These are phyloP conservation scores for Oreochromis grahami DNA, from an alignment of 2,797 vertebrate species.

Conservation along the genomic window DNA sequence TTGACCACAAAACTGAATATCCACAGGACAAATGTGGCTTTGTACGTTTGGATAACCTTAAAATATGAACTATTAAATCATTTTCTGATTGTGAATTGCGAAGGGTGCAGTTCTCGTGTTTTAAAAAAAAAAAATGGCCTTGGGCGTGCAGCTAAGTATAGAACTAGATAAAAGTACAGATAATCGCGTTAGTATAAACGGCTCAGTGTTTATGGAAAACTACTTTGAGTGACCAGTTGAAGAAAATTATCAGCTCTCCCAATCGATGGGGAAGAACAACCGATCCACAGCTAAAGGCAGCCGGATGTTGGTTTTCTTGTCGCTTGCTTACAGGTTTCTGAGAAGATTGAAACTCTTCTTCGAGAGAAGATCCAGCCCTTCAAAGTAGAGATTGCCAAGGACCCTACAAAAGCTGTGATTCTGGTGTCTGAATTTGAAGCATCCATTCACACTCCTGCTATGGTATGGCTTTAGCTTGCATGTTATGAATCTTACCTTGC, in stretches of 20 bases:
- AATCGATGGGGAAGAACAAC: not conserved
- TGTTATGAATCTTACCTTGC: not conserved
- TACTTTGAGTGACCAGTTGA: not conserved
- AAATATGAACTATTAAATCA: not conserved
- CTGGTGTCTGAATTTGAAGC: constrained; percentile 59
- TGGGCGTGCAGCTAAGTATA: not conserved
- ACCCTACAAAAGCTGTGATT: constrained; percentile 28
- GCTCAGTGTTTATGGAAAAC: not conserved
- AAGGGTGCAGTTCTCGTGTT: not conserved
- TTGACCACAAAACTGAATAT: not conserved
- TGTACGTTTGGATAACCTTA: not conserved
- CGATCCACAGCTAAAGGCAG: not conserved
- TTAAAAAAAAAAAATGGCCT: not conserved
- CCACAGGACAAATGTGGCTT: not conserved
- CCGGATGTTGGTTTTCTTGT: not conserved
- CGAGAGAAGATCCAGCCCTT: constrained; percentile 65
- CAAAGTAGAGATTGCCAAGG: constrained; percentile 55
- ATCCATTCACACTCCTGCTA: constrained; percentile 64
- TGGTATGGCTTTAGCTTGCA: constrained; percentile 47
- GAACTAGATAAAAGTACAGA: not conserved
- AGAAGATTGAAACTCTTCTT: constrained; percentile 57
- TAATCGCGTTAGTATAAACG: rapidly evolving
- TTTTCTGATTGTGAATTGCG: not conserved
- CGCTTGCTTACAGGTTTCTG: constrained; percentile 57
- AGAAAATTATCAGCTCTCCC: not conserved